Evolutionary conservation across 2,888 invertebrate species (phyloP).

Genomic region (Phengaris arion): DNA sequence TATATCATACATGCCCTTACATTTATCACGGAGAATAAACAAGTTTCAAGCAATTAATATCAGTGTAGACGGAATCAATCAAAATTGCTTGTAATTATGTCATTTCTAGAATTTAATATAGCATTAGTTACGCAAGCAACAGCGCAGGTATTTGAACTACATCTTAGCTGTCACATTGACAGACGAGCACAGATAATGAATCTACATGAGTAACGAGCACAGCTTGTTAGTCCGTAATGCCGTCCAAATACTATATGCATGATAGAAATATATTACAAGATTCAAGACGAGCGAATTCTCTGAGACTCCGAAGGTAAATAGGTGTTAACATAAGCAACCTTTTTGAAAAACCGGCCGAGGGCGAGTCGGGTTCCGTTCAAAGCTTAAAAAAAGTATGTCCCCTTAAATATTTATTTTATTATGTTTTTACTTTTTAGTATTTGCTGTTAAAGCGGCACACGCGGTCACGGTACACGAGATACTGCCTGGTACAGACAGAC

Average conservation of each 20-base stretch:
- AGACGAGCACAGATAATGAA: conserved; percentile 23
- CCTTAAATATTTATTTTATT: too few species aligned
- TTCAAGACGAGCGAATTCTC: background rate
- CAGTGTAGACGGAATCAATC: background rate
- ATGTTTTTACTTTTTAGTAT: too few species aligned
- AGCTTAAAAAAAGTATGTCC: too few species aligned
- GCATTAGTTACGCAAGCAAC: conserved; percentile 5
- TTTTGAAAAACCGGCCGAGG: too few species aligned
- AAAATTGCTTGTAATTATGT: conserved; percentile 15
- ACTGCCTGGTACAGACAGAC: too few species aligned
- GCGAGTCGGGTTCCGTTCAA: too few species aligned
- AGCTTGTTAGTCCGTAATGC: conserved; percentile 49
- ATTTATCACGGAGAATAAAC: background rate
- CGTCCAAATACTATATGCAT: conserved; percentile 49
- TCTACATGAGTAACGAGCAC: conserved; percentile 31
- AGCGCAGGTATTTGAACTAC: conserved; percentile 1
- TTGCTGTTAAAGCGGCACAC: too few species aligned
- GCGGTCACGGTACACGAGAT: too few species aligned
- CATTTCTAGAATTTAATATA: conserved; percentile 18
- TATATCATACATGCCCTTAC: background rate
- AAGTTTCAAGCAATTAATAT: background rate
- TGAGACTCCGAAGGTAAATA: too few species aligned
- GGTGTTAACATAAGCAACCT: too few species aligned
- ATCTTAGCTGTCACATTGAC: conserved; percentile 24
- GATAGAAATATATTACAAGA: background rate